Conservation (phyloP, 2,113 vertebrate genomes). For the Melanocharis versteri region DNA sequence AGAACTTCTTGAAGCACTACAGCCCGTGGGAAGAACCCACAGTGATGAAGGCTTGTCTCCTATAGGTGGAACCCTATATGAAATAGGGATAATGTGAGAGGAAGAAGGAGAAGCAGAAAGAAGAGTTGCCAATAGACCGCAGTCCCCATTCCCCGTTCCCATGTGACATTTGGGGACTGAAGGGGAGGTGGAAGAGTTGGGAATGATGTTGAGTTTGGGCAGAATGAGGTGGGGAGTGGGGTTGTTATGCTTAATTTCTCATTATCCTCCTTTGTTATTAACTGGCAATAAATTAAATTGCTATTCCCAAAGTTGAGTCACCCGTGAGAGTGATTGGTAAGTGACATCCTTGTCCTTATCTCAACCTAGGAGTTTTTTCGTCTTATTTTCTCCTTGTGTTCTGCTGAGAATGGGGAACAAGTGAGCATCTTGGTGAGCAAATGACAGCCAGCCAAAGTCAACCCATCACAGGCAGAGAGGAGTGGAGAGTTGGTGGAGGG, state of each 20-base stretch:
- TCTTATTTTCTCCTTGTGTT: neutral
- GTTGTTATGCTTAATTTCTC: neutral
- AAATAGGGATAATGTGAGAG: neutral
- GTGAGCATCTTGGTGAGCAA: neutral
- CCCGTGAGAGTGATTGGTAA: neutral
- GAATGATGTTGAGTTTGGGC: neutral
- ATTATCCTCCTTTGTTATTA: neutral
- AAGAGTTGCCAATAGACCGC: neutral
- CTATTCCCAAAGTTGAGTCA: neutral
- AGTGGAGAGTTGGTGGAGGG: neutral
- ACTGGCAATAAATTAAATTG: neutral
- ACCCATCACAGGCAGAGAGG: neutral
- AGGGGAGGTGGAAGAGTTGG: neutral
- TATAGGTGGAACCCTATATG: rapidly evolving
- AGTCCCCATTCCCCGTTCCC: neutral
- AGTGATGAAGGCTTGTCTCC: neutral
- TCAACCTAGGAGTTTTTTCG: neutral
- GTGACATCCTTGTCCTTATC: neutral
- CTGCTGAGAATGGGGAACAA: neutral
- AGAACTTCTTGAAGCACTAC: neutral
- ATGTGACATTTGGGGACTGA: neutral
- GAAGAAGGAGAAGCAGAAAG: neutral
- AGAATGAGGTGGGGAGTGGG: rapidly evolving
- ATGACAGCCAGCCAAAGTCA: neutral
- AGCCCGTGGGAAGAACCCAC: neutral